Conservation (phyloP, 2,797 vertebrate species). For the Psittacula derbiana region DNA sequence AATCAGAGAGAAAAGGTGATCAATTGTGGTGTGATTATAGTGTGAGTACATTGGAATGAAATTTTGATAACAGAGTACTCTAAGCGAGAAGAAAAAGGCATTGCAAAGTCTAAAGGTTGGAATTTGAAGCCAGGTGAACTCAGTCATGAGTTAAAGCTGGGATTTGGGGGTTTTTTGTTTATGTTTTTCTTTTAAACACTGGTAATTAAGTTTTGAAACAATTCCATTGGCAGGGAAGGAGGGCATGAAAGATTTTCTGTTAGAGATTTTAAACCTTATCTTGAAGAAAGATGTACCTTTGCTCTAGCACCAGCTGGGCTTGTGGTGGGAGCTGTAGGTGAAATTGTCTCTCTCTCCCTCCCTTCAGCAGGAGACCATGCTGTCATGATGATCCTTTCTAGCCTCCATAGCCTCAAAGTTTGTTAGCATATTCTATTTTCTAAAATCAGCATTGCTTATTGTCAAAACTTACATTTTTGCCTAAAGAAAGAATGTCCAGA, state of each 20-base stretch:
- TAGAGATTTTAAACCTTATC: not conserved
- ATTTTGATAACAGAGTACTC: not conserved
- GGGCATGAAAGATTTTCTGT: not conserved
- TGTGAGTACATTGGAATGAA: not conserved
- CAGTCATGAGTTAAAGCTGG: not conserved
- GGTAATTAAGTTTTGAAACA: not conserved
- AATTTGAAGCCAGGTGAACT: not conserved
- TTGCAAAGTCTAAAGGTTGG: not conserved
- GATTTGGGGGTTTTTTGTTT: not conserved
- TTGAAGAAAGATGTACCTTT: not conserved
- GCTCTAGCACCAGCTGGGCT: not conserved
- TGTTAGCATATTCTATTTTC: not conserved
- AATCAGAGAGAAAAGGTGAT: not conserved
- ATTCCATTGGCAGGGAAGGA: not conserved
- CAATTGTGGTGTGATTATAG: not conserved
- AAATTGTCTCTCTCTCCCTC: not conserved
- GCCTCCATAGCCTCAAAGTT: not conserved
- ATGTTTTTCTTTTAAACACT: not conserved
- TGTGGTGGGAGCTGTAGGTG: not conserved
- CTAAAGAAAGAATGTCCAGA: not conserved
- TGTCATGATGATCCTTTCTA: not conserved
- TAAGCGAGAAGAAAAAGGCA: not conserved
- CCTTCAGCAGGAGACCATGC: not conserved
- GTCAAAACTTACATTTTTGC: not conserved
- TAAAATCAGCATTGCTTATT: not conserved